Base-by-base conservation (phyloP, 2,888 invertebrate species). In the Acholoe squamosa region DNA sequence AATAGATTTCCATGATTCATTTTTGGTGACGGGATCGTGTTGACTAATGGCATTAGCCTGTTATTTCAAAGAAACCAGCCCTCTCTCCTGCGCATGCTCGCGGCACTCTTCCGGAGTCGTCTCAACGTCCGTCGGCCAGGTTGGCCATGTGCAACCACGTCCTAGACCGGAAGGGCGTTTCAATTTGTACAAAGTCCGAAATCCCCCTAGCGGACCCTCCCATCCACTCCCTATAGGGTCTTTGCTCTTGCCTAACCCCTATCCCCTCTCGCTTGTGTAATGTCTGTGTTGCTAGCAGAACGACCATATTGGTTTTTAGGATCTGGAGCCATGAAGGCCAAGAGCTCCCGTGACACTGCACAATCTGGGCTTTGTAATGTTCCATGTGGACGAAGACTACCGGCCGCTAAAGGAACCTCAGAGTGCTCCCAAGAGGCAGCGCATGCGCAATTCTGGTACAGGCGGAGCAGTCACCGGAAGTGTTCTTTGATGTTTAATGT, bases 1-100 rank as follows among this genome's bases (percentile, higher is more conserved):
- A 86, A 86, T 86, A 86, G 86, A 86, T 86, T 86, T 86, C 86
- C 86, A 86, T 86, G 86, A 86, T 86, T 86, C 86, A 86, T 86
- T 86, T 86, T 86, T 86, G 86, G 86, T 86, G 86, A 54, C 86
- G 25, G 86, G 86, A 86, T 86, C 86, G 86, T 54, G 86, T 86
- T 86, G 86, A 86, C 86, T 86, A 86, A 86, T 86, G 86, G 86
- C 86, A 86, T 86, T 86, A 86, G 54, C 86, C 28, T 86, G 86
- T 86, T 86, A 86, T 86, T 86, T 86, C 86, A 54, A 86, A 86
- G 84, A 51, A 84, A 33, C 84, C 43, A 3, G 43, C 43, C 43
- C 43, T 43, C 43, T 43, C 43, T 43, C 43, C 43, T 43, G 43
- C 43, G 43, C 43, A 43, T 43, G 43, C 43, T 43, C 43, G 43